phyloP scores from a whole-genome alignment of 2,888 invertebrate species.

The Nomada lathburiana region DNA sequence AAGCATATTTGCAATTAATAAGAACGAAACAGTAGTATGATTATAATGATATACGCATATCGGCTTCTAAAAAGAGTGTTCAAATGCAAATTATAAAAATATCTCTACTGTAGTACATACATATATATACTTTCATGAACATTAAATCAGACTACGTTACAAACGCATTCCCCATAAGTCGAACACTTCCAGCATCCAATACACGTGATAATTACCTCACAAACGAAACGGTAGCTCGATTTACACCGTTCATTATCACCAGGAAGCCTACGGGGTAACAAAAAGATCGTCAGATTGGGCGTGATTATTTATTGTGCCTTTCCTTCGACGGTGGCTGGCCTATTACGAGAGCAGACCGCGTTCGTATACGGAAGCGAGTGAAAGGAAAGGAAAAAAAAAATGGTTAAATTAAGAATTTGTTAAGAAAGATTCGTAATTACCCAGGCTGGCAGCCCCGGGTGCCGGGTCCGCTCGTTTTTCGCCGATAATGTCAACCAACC shows the following conservation, averaged over 20 bases:
- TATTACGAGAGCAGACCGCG: constrained; percentile 36
- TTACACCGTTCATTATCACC: constrained; percentile 9
- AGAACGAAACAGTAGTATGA: too few relatives aligned
- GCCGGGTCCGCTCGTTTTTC: constrained; percentile 62
- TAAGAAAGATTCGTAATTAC: constrained; percentile 78
- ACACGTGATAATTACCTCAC: background rate
- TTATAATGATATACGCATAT: too few relatives aligned
- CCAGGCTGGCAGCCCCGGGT: constrained; percentile 52
- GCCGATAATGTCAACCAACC: constrained; percentile 65
- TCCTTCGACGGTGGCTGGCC: constrained; percentile 8
- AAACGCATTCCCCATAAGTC: too few relatives aligned
- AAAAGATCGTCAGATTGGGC: constrained; percentile 21
- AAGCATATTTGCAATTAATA: too few relatives aligned
- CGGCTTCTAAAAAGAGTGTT: too few relatives aligned
- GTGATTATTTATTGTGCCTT: constrained; percentile 49
- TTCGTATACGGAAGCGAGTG: constrained; percentile 20
- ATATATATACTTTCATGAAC: too few relatives aligned
- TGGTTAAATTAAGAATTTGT: constrained; percentile 78
- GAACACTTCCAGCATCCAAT: too few relatives aligned
- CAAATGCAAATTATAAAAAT: too few relatives aligned
- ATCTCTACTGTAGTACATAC: too few relatives aligned
- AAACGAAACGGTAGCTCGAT: constrained; percentile 4
- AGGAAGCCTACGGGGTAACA: background rate
- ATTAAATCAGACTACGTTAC: too few relatives aligned
- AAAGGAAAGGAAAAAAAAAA: constrained; percentile 26